phyloP scores from a whole-genome alignment of 2,113 vertebrate species.

The Cinclus mexicanus region DNA sequence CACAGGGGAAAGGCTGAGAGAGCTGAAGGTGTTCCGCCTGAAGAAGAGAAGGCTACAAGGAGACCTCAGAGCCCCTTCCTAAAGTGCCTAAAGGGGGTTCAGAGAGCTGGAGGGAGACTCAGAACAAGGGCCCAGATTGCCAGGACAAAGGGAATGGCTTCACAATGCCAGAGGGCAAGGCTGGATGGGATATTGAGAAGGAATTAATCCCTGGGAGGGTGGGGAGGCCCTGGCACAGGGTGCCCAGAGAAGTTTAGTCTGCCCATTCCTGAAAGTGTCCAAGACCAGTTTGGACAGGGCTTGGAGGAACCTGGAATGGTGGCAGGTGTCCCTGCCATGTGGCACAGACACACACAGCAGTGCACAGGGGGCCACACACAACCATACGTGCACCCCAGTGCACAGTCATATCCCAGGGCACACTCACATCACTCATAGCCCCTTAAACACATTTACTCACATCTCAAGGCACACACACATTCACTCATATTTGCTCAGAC shows the following conservation, averaged over 20 bases:
- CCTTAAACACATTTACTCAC: background rate
- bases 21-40: background rate
- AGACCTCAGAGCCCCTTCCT: background rate
- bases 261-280: background rate
- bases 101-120: background rate
- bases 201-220: background rate
- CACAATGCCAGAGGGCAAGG: background rate
- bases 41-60: background rate
- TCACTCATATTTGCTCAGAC: background rate
- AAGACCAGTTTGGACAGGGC: background rate
- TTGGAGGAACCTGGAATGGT: background rate
- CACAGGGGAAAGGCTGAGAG: background rate
- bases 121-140: background rate
- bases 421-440: background rate
- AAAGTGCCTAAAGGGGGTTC: background rate
- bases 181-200: background rate
- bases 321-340: no score
- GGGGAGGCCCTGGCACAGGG: background rate
- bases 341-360: background rate
- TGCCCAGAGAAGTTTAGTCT: background rate
- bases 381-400: background rate
- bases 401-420: background rate
- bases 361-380: fast-evolving
- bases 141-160: background rate
- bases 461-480: no score